Percentiles rank a stretch among this genome's conserved stretches.
Evolutionary conservation across 2,888 invertebrate species (phyloP).

Genomic region (Phytoseiulus persimilis): DNA sequence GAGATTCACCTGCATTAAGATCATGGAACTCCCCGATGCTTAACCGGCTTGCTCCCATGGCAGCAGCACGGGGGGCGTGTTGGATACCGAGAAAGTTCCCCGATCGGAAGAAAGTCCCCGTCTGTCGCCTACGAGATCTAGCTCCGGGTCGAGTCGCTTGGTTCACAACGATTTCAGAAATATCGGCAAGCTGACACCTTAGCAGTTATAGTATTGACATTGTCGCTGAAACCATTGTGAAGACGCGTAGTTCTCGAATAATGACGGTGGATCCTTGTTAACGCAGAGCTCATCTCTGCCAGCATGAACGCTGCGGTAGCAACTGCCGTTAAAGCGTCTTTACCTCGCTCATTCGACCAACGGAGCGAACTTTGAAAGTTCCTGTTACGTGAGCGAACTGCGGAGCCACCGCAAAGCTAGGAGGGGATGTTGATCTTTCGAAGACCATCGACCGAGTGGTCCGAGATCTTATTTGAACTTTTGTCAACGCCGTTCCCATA

Average conservation of each 20-base stretch:
- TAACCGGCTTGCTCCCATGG: no score
- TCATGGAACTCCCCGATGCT: no score
- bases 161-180: neutral
- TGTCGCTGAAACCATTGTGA: neutral
- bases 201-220: neutral
- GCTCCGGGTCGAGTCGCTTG: neutral
- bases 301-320: neutral
- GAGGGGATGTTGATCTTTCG: neutral
- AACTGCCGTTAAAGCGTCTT: neutral
- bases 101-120: neutral
- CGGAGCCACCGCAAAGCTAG: neutral
- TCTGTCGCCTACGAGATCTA: neutral
- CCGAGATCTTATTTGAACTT: neutral
- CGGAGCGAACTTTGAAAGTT: neutral
- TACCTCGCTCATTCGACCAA: neutral
- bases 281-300: neutral
- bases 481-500: neutral
- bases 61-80: neutral
- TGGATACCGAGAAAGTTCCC: neutral
- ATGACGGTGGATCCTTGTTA: neutral
- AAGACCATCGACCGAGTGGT: neutral
- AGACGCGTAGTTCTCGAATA: neutral
- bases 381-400: neutral
- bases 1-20: no score
- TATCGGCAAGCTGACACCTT: neutral